Evolutionary conservation across 92 coral and sea anemone species (phyloP).

Genomic region (Metridium senile): DNA sequence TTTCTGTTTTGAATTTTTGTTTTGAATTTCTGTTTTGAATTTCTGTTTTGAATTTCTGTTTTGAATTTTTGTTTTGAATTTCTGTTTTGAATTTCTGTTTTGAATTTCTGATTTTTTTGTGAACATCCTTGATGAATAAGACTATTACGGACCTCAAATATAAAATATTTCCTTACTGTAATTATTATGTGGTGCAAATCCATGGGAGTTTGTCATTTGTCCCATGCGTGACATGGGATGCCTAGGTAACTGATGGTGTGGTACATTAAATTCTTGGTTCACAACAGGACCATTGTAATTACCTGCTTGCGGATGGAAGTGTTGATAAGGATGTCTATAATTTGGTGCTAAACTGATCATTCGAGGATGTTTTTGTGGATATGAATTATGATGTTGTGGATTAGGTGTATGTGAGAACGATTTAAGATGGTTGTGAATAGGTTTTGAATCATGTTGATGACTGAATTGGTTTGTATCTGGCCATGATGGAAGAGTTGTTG

Average conservation of each 20-base stretch:
- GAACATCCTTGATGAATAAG: no score
- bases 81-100: no score
- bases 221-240: neutral
- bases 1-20: no score
- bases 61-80: no score
- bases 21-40: no score
- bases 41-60: no score
- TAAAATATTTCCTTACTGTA: no score
- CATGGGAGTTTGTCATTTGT: neutral
- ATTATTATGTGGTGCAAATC: neutral
- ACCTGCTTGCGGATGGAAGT: neutral
- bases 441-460: neutral
- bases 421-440: neutral
- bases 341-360: neutral
- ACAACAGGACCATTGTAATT: constrained; percentile 4
- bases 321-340: neutral
- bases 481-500: constrained; percentile 38
- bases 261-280: neutral
- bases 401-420: neutral
- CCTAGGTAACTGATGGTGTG: neutral
- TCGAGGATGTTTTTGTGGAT: neutral
- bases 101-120: no score
- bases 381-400: neutral
- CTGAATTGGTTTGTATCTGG: constrained; percentile 20
- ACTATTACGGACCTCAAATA: no score